These are phyloP conservation scores for Symphodus melops DNA, from an alignment of 2,113 vertebrate species.

Conservation along the genomic window DNA sequence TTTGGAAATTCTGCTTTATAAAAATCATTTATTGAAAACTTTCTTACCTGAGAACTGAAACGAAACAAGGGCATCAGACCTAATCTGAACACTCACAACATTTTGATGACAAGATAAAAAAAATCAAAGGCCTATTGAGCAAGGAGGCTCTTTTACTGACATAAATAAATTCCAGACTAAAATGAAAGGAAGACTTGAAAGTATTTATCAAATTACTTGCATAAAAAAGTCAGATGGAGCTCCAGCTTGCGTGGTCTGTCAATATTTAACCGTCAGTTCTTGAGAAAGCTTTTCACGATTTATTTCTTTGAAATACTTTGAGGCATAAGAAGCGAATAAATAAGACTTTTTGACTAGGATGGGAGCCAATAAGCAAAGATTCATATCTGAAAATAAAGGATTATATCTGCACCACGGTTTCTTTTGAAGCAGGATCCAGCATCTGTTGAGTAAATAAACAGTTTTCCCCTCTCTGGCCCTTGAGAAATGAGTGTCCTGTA, in stretches of 20 bases:
- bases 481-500: neutral
- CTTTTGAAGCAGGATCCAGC: conserved; percentile 11
- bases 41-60: neutral
- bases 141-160: neutral
- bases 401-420: neutral
- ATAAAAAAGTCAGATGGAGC: neutral
- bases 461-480: neutral
- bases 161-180: neutral
- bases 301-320: neutral
- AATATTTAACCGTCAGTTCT: neutral
- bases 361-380: neutral
- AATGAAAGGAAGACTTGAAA: neutral
- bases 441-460: neutral
- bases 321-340: neutral
- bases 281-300: neutral
- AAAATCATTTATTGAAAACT: neutral
- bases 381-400: neutral
- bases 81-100: neutral
- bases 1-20: neutral
- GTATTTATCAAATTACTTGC: neutral
- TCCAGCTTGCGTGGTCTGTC: neutral
- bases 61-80: neutral
- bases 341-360: too few relatives aligned
- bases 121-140: neutral
- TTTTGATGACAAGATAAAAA: neutral